These are phyloP conservation scores for Siniperca undulata DNA, from an alignment of 2,797 vertebrate genomes.

Conservation along the genomic window DNA sequence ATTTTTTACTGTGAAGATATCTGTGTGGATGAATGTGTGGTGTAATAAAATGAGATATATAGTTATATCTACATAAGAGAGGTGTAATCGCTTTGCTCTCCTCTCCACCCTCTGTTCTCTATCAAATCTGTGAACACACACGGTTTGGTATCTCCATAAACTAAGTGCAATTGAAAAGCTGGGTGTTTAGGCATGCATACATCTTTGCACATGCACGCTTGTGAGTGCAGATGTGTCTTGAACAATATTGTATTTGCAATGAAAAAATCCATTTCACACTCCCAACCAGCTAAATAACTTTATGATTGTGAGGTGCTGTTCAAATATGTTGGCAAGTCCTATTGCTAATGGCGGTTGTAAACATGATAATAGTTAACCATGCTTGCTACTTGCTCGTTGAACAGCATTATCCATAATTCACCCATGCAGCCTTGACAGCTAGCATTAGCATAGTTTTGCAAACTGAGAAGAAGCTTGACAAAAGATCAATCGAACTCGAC, in stretches of 20 bases:
- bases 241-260: not conserved
- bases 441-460: too few species aligned
- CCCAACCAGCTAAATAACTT: not conserved
- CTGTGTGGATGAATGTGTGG: conserved; percentile 24
- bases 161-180: conserved; percentile 1
- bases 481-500: not conserved
- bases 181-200: not conserved
- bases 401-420: conserved; percentile 14
- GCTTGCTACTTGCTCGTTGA: not conserved
- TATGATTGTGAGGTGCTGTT: not conserved
- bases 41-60: conserved; percentile 36
- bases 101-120: conserved; percentile 20
- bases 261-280: not conserved
- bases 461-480: not conserved
- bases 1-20: conserved; percentile 14
- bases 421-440: not conserved
- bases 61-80: conserved; percentile 12
- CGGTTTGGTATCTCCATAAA: conserved; percentile 29
- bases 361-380: conserved; percentile 3
- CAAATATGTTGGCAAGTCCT: not conserved
- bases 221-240: not conserved
- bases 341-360: not conserved
- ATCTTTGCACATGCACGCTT: not conserved
- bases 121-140: conserved; percentile 52
- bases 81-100: conserved; percentile 19